Conservation (phyloP, 2,888 invertebrate genomes). For the Thumatha senex region DNA sequence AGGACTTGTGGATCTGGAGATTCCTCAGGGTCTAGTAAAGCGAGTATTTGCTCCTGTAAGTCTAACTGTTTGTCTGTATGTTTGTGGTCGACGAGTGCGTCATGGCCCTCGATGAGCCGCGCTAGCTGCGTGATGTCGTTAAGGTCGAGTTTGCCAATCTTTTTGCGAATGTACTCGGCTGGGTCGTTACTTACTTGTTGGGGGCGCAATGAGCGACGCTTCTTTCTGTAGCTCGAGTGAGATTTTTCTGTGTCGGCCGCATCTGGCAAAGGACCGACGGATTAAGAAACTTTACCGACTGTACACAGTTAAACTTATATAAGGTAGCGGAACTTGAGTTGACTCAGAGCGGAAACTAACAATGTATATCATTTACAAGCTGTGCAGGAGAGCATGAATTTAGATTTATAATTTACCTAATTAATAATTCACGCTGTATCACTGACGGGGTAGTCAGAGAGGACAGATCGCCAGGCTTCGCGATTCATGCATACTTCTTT, state of each 20-base stretch:
- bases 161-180: conserved; percentile 66
- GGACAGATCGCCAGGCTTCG: too few relatives aligned
- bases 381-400: too few relatives aligned
- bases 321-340: not conserved
- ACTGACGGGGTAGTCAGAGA: too few relatives aligned
- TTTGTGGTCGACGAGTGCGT: conserved; percentile 39
- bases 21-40: conserved; percentile 65
- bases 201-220: conserved; percentile 62
- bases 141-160: conserved; percentile 69
- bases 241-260: conserved; percentile 69
- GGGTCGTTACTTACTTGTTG: conserved; percentile 76
- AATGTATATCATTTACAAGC: too few relatives aligned
- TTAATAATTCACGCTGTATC: too few relatives aligned
- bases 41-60: conserved; percentile 69
- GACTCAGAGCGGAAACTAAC: too few relatives aligned
- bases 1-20: conserved; percentile 59
- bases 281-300: not conserved
- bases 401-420: too few relatives aligned
- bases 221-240: conserved; percentile 69
- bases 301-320: not conserved
- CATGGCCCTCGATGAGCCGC: conserved; percentile 69
- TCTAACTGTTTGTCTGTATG: conserved; percentile 57
- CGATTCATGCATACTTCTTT: too few relatives aligned
- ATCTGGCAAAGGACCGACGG: conserved; percentile 39
- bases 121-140: conserved; percentile 69